Evolutionary conservation across 2,797 vertebrate genomes (phyloP).

Genomic region (Eulemur mongoz): DNA sequence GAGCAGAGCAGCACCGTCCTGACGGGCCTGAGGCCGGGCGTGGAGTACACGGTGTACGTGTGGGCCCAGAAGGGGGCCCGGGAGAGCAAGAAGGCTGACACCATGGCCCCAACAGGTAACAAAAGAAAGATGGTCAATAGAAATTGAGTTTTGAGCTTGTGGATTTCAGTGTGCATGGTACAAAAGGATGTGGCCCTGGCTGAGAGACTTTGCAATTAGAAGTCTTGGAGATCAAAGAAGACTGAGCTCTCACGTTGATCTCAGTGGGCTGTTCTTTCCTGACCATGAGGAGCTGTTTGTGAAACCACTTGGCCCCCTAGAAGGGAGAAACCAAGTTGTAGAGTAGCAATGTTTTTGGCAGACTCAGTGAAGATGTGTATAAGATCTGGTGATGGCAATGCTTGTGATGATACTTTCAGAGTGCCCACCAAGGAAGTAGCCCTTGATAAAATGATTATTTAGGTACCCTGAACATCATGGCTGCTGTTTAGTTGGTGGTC

Average conservation of each 20-base stretch:
- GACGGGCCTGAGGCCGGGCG: constrained; percentile 85
- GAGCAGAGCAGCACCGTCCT: constrained; percentile 82
- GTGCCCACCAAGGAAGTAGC: neutral
- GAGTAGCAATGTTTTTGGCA: neutral
- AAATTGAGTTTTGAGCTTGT: neutral
- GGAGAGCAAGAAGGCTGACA: constrained; percentile 85
- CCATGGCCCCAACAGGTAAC: constrained; percentile 88
- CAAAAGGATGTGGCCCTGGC: neutral
- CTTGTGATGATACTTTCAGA: neutral
- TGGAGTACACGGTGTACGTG: constrained; percentile 86
- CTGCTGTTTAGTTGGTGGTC: neutral
- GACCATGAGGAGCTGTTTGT: neutral
- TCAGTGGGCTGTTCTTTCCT: too few species aligned
- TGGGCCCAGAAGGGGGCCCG: constrained; percentile 86
- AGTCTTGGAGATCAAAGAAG: neutral
- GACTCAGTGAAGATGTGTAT: neutral
- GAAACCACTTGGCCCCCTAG: neutral
- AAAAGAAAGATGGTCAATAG: neutral
- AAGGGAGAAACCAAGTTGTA: neutral
- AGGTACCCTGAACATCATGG: neutral
- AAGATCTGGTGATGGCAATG: neutral
- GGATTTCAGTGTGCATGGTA: neutral
- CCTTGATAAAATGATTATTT: neutral
- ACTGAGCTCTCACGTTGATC: neutral
- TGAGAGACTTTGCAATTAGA: neutral